Conservation (phyloP, 2,888 invertebrate species). For the Himalopsyche tibetana region DNA sequence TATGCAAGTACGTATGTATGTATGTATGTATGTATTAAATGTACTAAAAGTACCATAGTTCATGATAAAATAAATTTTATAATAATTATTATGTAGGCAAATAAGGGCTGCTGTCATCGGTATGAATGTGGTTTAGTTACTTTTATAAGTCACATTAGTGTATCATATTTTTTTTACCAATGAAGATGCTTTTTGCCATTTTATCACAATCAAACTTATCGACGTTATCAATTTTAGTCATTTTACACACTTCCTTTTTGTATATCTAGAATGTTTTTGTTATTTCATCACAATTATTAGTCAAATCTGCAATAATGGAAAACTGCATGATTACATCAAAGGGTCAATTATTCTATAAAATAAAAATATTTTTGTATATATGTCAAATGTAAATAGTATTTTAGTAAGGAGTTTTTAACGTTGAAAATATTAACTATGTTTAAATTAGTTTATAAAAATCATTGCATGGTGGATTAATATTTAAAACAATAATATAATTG, state of each 20-base stretch:
- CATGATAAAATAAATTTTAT: background rate
- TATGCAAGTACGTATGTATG: background rate
- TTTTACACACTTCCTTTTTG: slow-evolving; percentile 17
- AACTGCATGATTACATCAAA: slow-evolving; percentile 31
- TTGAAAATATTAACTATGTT: slow-evolving; percentile 22
- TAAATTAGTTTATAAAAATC: slow-evolving; percentile 15
- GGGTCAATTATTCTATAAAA: slow-evolving; percentile 44
- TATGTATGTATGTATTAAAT: background rate
- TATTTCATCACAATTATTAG: slow-evolving; percentile 30
- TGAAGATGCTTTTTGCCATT: slow-evolving; percentile 22
- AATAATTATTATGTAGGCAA: background rate
- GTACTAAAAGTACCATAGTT: background rate
- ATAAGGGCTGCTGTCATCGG: background rate
- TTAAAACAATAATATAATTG: background rate
- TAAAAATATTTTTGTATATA: slow-evolving; percentile 45
- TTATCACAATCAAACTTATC: background rate
- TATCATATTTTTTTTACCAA: slow-evolving; percentile 13
- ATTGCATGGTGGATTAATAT: background rate
- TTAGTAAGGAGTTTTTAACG: slow-evolving; percentile 3
- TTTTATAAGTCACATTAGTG: background rate
- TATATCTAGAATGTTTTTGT: slow-evolving; percentile 12
- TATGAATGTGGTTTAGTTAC: slow-evolving; percentile 4
- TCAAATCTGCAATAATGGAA: slow-evolving; percentile 31
- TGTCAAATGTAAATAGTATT: slow-evolving; percentile 35
- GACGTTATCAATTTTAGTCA: slow-evolving; percentile 3